Evolutionary conservation across 2,888 invertebrate genomes (phyloP), one percentile per base, ranked within the genome.

Genomic region (Microctonus brassicae): DNA sequence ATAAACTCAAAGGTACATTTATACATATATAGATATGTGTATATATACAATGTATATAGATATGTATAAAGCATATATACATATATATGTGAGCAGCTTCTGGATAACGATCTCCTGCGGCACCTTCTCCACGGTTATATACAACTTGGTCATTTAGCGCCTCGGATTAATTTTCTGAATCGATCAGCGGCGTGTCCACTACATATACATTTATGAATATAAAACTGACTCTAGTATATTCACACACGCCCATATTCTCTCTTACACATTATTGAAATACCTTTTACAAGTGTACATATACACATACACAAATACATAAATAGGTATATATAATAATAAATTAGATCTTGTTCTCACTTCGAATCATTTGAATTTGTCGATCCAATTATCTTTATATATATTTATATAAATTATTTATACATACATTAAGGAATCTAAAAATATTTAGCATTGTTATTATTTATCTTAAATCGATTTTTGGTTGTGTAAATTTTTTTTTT

Each of bases 51-150:
- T 64, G 20, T 52, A 64, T 13, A 9, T n/a, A 29, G 58, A 33
- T 33, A 58, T 29, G 33, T 29, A 3, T 17, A 13, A 17, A 13
- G 20, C 10, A 22, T 17, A 17, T n/a, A 11, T 22, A 26, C 33
- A 34, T 7, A 55, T 34, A 34, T 53, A 53, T 47, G 62, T 65
- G 52, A 69, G 70, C 73, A 62, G 72, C 74, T 73, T 70, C 60
- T 73, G 76, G 77, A 77, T 77, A 77, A 77, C 75, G 75, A 77
- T 76, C 77, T 71, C 62, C 29, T 62, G 47, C 52, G 57, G 66
- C 74, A 70, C 71, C 75, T 69, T 74, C 70, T 70, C 64, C 73
- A 66, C 73, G 57, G 61, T 55, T 71, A 36, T 61, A 66, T 58
- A 47, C 61, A 58, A 60, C 62, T 69, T 52, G 26, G 57, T 64